These are phyloP conservation scores for Sogatella furcifera DNA, from an alignment of 1,140 invertebrate species.

Conservation along the genomic window DNA sequence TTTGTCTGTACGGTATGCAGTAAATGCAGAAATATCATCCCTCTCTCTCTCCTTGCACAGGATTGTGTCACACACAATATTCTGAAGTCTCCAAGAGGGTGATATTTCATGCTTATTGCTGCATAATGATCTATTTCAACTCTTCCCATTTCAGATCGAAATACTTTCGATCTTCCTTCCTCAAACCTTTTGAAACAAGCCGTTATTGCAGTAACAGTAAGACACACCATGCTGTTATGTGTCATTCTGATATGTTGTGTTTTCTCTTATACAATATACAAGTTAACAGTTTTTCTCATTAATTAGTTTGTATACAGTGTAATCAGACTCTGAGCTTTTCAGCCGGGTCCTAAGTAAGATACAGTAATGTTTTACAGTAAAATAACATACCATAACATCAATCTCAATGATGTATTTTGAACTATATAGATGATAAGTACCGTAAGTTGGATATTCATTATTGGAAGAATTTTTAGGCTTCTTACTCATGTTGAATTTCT, in stretches of 20 bases:
- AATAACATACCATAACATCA: slow-evolving; percentile 1
- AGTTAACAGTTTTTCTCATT: not conserved
- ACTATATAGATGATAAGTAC: not conserved
- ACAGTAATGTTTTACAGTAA: slow-evolving; percentile 2
- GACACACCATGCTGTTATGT: slow-evolving; percentile 2
- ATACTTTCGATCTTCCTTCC: no score
- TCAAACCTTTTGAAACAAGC: no score
- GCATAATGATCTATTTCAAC: no score
- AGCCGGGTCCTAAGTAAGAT: not conserved
- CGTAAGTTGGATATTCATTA: not conserved
- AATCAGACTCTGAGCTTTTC: not conserved
- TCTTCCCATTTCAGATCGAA: no score
- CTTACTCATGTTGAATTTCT: not conserved
- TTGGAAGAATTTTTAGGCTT: not conserved
- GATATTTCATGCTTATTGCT: no score
- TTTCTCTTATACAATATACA: not conserved
- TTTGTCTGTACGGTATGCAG: no score
- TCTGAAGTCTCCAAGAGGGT: no score
- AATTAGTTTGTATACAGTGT: slow-evolving; percentile 1
- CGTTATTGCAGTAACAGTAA: not conserved
- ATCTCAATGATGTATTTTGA: slow-evolving; percentile 2
- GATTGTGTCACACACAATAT: no score
- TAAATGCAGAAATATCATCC: no score
- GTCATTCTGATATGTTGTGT: slow-evolving; percentile 3
- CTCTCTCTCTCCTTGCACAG: no score